Percentiles rank a stretch among this genome's conserved stretches.
Conservation (phyloP, 2,113 vertebrate genomes). For the Gadus macrocephalus region DNA sequence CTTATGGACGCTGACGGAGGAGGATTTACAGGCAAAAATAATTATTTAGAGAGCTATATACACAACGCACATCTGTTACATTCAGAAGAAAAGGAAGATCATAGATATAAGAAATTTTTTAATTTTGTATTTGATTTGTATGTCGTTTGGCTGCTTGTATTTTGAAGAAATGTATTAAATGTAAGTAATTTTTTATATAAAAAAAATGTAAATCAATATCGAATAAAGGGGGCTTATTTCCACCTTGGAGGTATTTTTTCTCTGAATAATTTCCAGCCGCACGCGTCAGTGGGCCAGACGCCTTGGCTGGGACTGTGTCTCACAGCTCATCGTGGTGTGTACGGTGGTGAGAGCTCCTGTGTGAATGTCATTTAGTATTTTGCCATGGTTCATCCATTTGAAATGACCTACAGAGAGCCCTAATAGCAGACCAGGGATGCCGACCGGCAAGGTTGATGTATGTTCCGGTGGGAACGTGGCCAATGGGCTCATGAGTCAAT, state of each 20-base stretch:
- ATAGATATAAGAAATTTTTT: constrained; percentile 79
- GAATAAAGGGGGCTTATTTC: constrained; percentile 80
- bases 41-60: constrained; percentile 60
- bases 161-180: constrained; percentile 81
- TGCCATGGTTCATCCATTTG: constrained; percentile 3
- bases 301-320: no score
- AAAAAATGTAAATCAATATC: constrained; percentile 78
- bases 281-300: no score
- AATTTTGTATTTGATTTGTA: constrained; percentile 84
- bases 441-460: constrained; percentile 3
- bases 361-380: no score
- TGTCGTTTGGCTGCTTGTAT: constrained; percentile 81
- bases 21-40: constrained; percentile 45
- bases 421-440: background rate
- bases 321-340: no score
- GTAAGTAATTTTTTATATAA: constrained; percentile 76
- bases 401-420: background rate
- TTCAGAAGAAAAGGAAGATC: constrained; percentile 55
- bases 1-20: constrained; percentile 35
- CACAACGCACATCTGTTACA: constrained; percentile 59
- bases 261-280: no score
- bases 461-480: constrained; percentile 6
- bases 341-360: no score
- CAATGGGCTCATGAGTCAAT: constrained; percentile 38
- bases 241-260: constrained; percentile 21